Base-by-base conservation (phyloP, 2,113 vertebrate species). In the Pao palembangensis region DNA sequence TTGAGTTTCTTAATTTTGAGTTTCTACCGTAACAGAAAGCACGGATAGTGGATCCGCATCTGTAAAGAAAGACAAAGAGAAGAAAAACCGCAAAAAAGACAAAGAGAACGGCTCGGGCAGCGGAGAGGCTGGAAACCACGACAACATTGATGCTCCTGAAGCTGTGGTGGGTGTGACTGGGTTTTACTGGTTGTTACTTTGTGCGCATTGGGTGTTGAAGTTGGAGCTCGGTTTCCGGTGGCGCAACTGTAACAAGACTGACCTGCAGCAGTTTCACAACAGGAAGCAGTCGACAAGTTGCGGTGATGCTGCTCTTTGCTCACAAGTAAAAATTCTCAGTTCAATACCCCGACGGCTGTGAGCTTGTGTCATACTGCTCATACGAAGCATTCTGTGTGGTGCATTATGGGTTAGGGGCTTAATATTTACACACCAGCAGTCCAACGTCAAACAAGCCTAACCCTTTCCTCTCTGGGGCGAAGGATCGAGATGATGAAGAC, bases 71-170 rank as follows among this genome's bases (percentile, higher is more conserved):
- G 95, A 99, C 74, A 98, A 98, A 54, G 95, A 98, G 67, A 98
- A 98, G 88, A 99, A 96, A 87, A 99, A 96, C 57, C 90, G 94
- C 58, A 96, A 96, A 85, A 99, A 98, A 74, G 97, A 96, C 87
- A 98, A 98, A 85, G 96, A 98, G 85, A 99, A 98, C 76, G 97
- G 96, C 69, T 96, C 96, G n/a, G 91, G 92, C 88, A 94, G 90
- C 59, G 94, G 87, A 88, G 92, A 94, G 86, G 65, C 93, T 79
- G 77, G 92, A 79, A 89, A 79, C 75, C 87, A 91, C 47, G 94
- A 94, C 61, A 91, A 95, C 67, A 89, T 94, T 14, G 92, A 93
- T 65, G 94, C 95, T 71, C 96, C 97, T 51, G 85, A 93, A 47
- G 92, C 90, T 75, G 93, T 93, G 92, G 96, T 98, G 73, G 8